Conservation (phyloP, 2,888 invertebrate genomes). For the Hirtodrosophila alboralis region DNA sequence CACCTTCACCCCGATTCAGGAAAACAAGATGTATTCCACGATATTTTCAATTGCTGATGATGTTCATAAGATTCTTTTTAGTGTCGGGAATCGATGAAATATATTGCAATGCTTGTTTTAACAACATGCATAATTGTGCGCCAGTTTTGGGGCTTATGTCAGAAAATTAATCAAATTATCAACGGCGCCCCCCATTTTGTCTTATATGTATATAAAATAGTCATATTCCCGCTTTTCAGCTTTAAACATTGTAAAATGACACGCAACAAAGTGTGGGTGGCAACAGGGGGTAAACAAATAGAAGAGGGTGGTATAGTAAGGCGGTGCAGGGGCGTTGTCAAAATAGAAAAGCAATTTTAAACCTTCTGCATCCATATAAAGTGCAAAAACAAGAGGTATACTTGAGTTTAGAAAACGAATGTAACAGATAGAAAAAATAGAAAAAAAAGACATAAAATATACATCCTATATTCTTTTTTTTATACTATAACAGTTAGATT, state of each 20-base stretch:
- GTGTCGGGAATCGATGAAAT: slow-evolving; percentile 1
- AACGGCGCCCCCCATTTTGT: not conserved
- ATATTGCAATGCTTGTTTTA: slow-evolving; percentile 27
- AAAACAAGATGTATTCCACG: not conserved
- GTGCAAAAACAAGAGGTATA: too few relatives aligned
- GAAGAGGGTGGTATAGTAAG: not conserved
- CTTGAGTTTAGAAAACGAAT: too few relatives aligned
- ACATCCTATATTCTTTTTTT: too few relatives aligned
- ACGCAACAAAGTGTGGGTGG: slow-evolving; percentile 9
- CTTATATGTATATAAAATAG: slow-evolving; percentile 6
- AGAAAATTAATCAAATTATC: slow-evolving; percentile 61
- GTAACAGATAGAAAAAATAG: too few relatives aligned
- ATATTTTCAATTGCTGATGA: not conserved
- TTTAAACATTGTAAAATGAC: slow-evolving; percentile 32
- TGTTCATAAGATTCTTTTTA: not conserved
- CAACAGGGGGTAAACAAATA: slow-evolving; percentile 1
- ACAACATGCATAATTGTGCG: not conserved
- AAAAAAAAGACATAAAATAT: too few relatives aligned
- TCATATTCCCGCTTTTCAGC: slow-evolving; percentile 17
- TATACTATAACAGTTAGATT: too few relatives aligned
- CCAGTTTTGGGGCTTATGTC: slow-evolving; percentile 28
- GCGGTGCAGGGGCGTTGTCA: slow-evolving; percentile 20
- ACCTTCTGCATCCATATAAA: not conserved
- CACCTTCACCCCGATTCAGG: too few relatives aligned
- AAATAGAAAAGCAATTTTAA: slow-evolving; percentile 32